Evolutionary conservation across 2,888 invertebrate genomes (phyloP).

Genomic region (Hedya salicella): DNA sequence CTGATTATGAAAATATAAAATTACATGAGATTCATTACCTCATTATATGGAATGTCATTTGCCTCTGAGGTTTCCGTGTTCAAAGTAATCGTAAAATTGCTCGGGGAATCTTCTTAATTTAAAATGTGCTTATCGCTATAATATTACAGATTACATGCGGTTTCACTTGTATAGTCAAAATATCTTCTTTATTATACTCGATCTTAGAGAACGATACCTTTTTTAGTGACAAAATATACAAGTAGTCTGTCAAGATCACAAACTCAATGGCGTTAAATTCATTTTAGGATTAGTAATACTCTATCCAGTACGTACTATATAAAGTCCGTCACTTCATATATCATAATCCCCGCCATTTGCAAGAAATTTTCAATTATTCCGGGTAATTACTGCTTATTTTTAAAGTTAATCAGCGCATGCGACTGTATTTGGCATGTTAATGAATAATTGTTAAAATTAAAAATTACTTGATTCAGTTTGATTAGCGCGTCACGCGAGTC

Average conservation of each 20-base stretch:
- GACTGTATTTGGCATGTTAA: conserved; percentile 41
- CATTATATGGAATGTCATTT: conserved; percentile 24
- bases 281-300: too few relatives aligned
- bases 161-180: too few relatives aligned
- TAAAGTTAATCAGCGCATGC: conserved; percentile 25
- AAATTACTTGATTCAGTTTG: conserved; percentile 47
- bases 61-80: conserved; percentile 9
- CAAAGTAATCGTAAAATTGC: conserved; percentile 19
- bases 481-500: conserved; percentile 58
- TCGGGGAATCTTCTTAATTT: conserved; percentile 7
- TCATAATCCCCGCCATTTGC: conserved; percentile 8
- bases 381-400: conserved; percentile 22
- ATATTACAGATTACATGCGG: too few relatives aligned
- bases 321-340: background rate
- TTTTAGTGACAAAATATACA: too few relatives aligned
- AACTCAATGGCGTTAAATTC: too few relatives aligned
- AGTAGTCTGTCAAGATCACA: too few relatives aligned
- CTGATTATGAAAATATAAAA: conserved; percentile 21
- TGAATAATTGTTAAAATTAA: conserved; percentile 55
- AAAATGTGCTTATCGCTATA: too few relatives aligned
- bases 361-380: conserved; percentile 19
- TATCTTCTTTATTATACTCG: too few relatives aligned
- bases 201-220: too few relatives aligned
- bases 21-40: conserved; percentile 25
- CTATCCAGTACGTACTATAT: too few relatives aligned